Evolutionary conservation across 1,140 invertebrate genomes (phyloP).

Genomic region (Anadara kagoshimensis): DNA sequence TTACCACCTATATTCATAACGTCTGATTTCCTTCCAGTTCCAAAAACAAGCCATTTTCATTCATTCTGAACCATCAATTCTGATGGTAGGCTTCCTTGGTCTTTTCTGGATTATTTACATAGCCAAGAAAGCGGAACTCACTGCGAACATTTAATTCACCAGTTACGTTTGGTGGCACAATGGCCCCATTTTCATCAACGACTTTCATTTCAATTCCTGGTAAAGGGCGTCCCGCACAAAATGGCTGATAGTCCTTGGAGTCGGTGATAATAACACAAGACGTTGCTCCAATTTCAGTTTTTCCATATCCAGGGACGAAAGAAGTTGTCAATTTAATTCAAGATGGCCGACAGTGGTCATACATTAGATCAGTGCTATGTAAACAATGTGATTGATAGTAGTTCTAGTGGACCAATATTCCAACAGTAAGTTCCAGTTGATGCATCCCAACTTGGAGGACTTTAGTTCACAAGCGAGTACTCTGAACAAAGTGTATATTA

Average conservation of each 20-base stretch:
- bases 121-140: slow-evolving; percentile 76
- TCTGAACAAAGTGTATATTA: too few relatives aligned
- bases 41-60: slow-evolving; percentile 64
- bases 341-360: too few relatives aligned
- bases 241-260: background rate
- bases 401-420: too few relatives aligned
- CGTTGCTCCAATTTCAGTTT: slow-evolving; percentile 1
- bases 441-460: too few relatives aligned
- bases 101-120: slow-evolving; percentile 77
- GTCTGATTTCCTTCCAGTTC: slow-evolving; percentile 22
- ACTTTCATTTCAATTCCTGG: slow-evolving; percentile 19
- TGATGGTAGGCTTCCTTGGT: slow-evolving; percentile 68
- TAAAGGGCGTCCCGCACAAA: slow-evolving; percentile 6
- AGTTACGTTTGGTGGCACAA: background rate
- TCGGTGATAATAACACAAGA: background rate
- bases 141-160: slow-evolving; percentile 15
- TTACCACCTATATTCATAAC: slow-evolving; percentile 12
- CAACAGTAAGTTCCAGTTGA: too few relatives aligned
- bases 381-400: too few relatives aligned
- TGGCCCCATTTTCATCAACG: slow-evolving; percentile 10
- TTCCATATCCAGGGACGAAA: too few relatives aligned
- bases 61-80: slow-evolving; percentile 73
- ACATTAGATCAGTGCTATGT: too few relatives aligned
- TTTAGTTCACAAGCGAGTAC: too few relatives aligned
- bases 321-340: too few relatives aligned